A percentile compares a stretch with the other conserved stretches of the same genome.
Conservation (phyloP, 2,888 invertebrate genomes). For the Amiota communis region DNA sequence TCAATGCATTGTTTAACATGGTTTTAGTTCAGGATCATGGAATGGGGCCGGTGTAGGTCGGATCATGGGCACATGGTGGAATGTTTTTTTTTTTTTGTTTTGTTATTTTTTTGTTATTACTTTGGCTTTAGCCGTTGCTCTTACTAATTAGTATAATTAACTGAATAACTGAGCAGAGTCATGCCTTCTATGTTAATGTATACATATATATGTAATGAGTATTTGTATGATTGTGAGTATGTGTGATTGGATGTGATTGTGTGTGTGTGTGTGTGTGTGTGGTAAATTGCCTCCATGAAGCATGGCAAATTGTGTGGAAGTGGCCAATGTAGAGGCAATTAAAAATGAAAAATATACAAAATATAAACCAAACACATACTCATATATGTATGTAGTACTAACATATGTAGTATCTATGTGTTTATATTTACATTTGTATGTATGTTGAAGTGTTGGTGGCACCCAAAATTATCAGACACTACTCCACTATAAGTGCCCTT, state of each 20-base stretch:
- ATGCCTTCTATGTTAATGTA: conserved; percentile 6
- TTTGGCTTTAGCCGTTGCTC: conserved; percentile 39
- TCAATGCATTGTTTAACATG: neutral
- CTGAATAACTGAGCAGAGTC: conserved; percentile 53
- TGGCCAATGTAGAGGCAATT: conserved; percentile 67
- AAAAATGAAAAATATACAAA: conserved; percentile 52
- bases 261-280: conserved; percentile 23
- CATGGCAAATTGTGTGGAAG: conserved; percentile 67
- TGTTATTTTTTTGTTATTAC: conserved; percentile 12
- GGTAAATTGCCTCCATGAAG: conserved; percentile 62
- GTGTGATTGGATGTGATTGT: too few species aligned
- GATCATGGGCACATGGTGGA: neutral
- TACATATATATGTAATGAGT: neutral
- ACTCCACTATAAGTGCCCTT: too few species aligned
- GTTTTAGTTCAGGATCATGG: too few species aligned
- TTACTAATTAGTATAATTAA: conserved; percentile 68
- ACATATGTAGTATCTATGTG: neutral
- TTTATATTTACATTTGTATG: too few species aligned
- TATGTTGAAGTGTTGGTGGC: too few species aligned
- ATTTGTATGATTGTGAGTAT: neutral
- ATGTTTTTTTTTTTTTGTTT: neutral
- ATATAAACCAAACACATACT: conserved; percentile 12
- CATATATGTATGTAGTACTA: neutral
- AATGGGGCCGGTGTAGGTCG: neutral
- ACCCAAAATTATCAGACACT: too few species aligned